Evolutionary conservation across 2,888 invertebrate genomes (phyloP), one percentile per base, ranked within the genome.

Genomic region (Dasysyrphus tricinctus): DNA sequence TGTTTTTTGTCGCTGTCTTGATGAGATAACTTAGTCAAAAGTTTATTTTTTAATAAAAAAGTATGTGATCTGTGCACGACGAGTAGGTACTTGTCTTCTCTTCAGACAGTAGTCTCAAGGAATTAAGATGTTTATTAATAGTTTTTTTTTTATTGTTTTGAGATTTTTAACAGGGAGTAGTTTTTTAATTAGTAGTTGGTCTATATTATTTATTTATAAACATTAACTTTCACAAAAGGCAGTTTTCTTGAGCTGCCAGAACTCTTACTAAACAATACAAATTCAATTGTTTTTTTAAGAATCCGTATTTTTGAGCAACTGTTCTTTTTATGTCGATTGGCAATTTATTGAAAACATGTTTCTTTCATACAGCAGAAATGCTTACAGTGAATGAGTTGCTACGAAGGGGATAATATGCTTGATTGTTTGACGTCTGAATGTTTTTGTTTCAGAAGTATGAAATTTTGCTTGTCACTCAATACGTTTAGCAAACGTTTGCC

Each of bases 11-110:
- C 14, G 1, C 24, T 19, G 12, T 9, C 19, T 57, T 37, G 57
- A n/a, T n/a, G n/a, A n/a, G n/a, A n/a, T 65, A 57, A 59, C 19
- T 57, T 47, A 47, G 24, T 72, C 34, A 72, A 59, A 59, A 72
- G 34, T 72, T 72, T 59, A 44, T 47, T 16, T 34, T 11, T 37
- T 8, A 72, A 72, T 1, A 14, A 47, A 16, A 29, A 2, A 47
- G 19, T 47, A 0, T 47, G 8, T 44, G 42, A 39, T 39, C 39
- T 39, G 3, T 37, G n/a, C n/a, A n/a, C n/a, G n/a, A 39, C 12
- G 14, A 14, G 11, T 14, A 24, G 5, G 7, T 29, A 29, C 29
- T n/a, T 51, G 24, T 51, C 12, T 51, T 24, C 5, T 51, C 2
- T 24, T 24, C 24, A 51, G 1, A 24, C 16, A 12, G 51, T 1